Conservation (phyloP, 2,888 invertebrate species). For the Ennomos erosarius region DNA sequence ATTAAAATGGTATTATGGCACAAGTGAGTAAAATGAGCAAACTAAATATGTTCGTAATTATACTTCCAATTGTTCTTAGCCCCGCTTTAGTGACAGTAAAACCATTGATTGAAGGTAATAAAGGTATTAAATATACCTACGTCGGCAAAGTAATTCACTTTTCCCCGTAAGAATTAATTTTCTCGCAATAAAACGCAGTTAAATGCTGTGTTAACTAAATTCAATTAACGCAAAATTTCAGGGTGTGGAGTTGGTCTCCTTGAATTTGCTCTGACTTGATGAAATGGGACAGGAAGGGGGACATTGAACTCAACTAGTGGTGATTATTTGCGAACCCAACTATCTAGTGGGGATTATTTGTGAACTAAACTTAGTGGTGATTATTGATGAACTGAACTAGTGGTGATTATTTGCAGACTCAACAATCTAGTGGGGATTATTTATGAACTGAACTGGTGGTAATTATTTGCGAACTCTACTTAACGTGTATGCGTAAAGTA, state of each 20-base stretch:
- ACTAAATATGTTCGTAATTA: slow-evolving; percentile 25
- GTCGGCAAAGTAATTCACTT: slow-evolving; percentile 53
- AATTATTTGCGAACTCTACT: too few species aligned
- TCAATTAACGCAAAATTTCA: slow-evolving; percentile 57
- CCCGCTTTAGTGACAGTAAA: slow-evolving; percentile 64
- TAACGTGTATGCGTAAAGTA: too few species aligned
- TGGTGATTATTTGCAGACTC: too few species aligned
- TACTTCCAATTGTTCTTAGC: slow-evolving; percentile 30
- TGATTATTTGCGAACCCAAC: too few species aligned
- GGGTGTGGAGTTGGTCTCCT: neutral
- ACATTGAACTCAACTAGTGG: too few species aligned
- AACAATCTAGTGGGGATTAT: too few species aligned
- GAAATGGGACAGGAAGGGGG: too few species aligned
- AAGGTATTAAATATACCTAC: slow-evolving; percentile 48
- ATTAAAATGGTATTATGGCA: slow-evolving; percentile 23
- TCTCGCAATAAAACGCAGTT: slow-evolving; percentile 58
- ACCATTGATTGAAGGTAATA: slow-evolving; percentile 61
- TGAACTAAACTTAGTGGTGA: too few species aligned
- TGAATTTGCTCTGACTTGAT: too few species aligned
- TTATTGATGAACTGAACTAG: too few species aligned
- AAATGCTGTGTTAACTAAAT: slow-evolving; percentile 61
- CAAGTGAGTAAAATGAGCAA: slow-evolving; percentile 13
- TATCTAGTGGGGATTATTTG: too few species aligned
- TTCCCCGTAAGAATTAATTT: slow-evolving; percentile 62
- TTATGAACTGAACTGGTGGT: too few species aligned